Conservation (phyloP, 2,888 invertebrate species). For the Drosophila differens region DNA sequence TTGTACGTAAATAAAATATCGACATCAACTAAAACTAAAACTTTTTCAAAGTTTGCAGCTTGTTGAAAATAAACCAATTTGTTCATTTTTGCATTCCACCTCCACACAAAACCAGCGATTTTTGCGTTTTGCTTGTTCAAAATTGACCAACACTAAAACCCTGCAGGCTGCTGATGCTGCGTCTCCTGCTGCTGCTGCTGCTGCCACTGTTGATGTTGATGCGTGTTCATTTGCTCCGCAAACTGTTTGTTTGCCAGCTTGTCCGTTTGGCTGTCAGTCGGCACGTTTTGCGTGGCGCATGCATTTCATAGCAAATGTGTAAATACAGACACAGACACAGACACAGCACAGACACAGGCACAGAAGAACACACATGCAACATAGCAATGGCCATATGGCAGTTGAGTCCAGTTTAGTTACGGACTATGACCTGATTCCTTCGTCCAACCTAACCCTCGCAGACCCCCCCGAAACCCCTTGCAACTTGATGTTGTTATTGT, state of each 20-base stretch:
- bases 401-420: constrained; percentile 33
- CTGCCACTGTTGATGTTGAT: constrained; percentile 27
- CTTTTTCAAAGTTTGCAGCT: not conserved
- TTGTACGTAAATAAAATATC: not conserved
- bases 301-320: constrained; percentile 77
- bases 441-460: not conserved
- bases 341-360: constrained; percentile 31
- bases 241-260: constrained; percentile 51
- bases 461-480: not conserved
- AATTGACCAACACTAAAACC: constrained; percentile 6
- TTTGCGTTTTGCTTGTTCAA: not conserved
- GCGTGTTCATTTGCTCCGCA: constrained; percentile 63
- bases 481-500: constrained; percentile 15
- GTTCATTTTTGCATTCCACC: not conserved
- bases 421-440: constrained; percentile 13
- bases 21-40: not conserved
- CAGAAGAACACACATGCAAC: constrained; percentile 27
- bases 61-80: not conserved
- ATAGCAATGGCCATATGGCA: constrained; percentile 65
- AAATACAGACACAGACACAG: constrained; percentile 57
- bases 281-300: constrained; percentile 78
- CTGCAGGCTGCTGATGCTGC: not conserved
- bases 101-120: not conserved
- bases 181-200: not conserved
- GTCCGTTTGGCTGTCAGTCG: constrained; percentile 60